Base-by-base conservation (phyloP, 2,888 invertebrate species). In the Mythimna impura region DNA sequence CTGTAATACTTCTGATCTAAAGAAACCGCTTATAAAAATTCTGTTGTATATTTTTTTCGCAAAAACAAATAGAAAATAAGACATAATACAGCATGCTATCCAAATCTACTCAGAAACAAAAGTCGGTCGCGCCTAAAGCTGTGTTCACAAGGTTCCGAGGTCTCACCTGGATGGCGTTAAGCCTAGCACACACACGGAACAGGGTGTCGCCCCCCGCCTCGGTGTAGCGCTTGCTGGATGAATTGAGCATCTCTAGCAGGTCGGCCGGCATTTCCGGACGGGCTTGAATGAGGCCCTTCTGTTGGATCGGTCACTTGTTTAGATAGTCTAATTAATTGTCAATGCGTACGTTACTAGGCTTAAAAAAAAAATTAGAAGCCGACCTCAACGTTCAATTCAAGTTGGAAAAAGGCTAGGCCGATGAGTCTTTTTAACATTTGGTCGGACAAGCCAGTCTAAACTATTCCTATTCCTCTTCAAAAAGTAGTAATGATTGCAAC, bases 141-240 rank as follows among this genome's bases (percentile, higher is more conserved):
- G 50, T n/a, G 47, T 58, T 63, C 25, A 52, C 58, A 70, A 30
- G 43, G 22, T 22, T 10, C 70, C 71, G 54, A 30, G 40, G 62
- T 61, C 66, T 78, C 73, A 83, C 83, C 83, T 83, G 68, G 3
- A 83, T 55, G 40, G 98, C 96, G 88, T 97, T 97, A 69, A 99
- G 94, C 25, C 98, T 97, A 30, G 97, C 97, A 85, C 97, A 97
- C 73, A 97, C 96, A 8, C 97, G 93, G 86, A 97, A 97, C 0
- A 98, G 97, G 0, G 94, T 91, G 71, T 92, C 88, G 20, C 84
- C 87, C 74, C 93, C 93, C 9, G 90, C 87, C 14, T 91, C 90
- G 3, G 84, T 81, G 80, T 97, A 95, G 71, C 97, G 94, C 34
- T 97, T 97, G 22, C 89, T 87, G 1, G 91, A 89, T 55, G 94